These are phyloP conservation scores for Acleris holmiana DNA, from an alignment of 2,888 invertebrate species.

Conservation along the genomic window DNA sequence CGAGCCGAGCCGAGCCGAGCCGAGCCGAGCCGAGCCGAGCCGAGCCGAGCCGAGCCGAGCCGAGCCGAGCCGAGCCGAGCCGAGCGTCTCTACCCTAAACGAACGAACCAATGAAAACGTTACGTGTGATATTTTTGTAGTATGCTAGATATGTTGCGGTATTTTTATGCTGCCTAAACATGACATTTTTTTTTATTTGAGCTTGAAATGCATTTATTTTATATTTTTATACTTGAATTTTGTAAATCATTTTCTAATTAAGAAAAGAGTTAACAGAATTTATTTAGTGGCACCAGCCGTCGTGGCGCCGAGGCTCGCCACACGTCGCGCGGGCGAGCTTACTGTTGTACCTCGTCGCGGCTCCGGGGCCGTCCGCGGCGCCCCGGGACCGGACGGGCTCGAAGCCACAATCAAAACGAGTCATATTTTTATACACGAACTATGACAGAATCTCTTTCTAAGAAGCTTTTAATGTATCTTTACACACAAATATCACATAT, in stretches of 20 bases:
- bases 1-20: slow-evolving; percentile 29
- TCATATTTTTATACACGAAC: slow-evolving; percentile 76
- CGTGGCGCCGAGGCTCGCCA: slow-evolving; percentile 41
- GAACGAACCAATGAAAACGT: slow-evolving; percentile 60
- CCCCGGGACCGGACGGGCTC: slow-evolving; percentile 52
- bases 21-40: too few relatives aligned
- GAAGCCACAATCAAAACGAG: slow-evolving; percentile 62
- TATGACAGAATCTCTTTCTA: slow-evolving; percentile 60
- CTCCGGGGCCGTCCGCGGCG: slow-evolving; percentile 61
- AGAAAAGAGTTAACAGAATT: slow-evolving; percentile 60
- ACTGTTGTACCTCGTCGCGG: slow-evolving; percentile 52
- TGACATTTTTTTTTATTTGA: slow-evolving; percentile 65
- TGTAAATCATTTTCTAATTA: slow-evolving; percentile 79
- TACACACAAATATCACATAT: slow-evolving; percentile 80
- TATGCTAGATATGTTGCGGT: slow-evolving; percentile 72
- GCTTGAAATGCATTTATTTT: slow-evolving; percentile 68
- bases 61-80: slow-evolving; percentile 25
- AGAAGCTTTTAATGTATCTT: slow-evolving; percentile 71
- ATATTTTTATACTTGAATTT: slow-evolving; percentile 80
- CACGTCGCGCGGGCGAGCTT: slow-evolving; percentile 57
- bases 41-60: slow-evolving; percentile 22
- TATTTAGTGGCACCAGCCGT: slow-evolving; percentile 61
- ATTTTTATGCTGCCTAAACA: slow-evolving; percentile 68
- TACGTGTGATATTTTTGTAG: slow-evolving; percentile 79
- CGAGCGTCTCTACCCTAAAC: slow-evolving; percentile 40